phyloP scores from a whole-genome alignment of 2,113 vertebrate genomes.

The Centropus unirufus region DNA sequence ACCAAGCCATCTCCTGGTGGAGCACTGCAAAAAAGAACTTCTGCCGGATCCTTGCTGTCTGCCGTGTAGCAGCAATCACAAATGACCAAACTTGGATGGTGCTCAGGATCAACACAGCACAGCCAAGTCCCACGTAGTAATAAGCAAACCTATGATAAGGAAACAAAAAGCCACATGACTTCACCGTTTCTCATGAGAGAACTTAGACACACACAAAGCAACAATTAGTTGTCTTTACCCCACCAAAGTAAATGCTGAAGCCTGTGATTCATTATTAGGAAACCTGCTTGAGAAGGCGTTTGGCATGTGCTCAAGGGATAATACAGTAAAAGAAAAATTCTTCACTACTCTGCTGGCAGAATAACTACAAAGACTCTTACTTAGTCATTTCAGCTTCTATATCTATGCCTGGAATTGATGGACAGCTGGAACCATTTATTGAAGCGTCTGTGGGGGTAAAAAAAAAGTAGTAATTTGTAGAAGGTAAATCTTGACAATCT shows the following conservation, averaged over 20 bases:
- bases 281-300: background rate
- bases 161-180: background rate
- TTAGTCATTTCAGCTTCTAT: conserved; percentile 74
- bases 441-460: background rate
- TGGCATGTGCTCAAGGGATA: background rate
- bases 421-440: conserved; percentile 43
- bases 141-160: conserved; percentile 69
- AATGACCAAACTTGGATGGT: conserved; percentile 75
- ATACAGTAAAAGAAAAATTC: background rate
- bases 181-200: background rate
- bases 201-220: background rate
- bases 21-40: conserved; percentile 81
- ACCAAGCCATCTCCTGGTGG: conserved; percentile 83
- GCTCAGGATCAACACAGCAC: conserved; percentile 65
- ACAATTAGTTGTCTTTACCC: background rate
- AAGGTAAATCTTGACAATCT: background rate
- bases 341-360: background rate
- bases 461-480: background rate
- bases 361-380: conserved; percentile 50
- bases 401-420: conserved; percentile 41
- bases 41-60: conserved; percentile 75
- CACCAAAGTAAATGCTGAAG: background rate
- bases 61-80: conserved; percentile 68
- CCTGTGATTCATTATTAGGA: background rate
- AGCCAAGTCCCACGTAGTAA: conserved; percentile 77